Conservation (phyloP, 2,888 invertebrate species). For the Listrodromus nycthemerus region DNA sequence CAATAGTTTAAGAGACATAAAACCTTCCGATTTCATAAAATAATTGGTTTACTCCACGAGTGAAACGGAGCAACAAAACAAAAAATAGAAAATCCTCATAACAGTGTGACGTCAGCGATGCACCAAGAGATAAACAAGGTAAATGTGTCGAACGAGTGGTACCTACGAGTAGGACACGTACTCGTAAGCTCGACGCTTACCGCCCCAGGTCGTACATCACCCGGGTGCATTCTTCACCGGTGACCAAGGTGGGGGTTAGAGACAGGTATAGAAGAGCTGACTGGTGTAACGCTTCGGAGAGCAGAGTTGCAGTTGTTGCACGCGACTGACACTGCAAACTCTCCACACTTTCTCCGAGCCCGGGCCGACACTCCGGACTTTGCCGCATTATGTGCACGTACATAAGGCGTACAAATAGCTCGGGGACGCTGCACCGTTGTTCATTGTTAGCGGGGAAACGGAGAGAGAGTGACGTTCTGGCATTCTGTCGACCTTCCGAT, state of each 20-base stretch:
- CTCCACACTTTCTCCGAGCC: conserved; percentile 35
- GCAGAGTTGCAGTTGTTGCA: conserved; percentile 35
- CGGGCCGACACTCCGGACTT: conserved; percentile 22
- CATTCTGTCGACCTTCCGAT: conserved; percentile 34
- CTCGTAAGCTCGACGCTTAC: conserved; percentile 20
- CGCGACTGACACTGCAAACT: conserved; percentile 52
- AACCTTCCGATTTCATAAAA: no score
- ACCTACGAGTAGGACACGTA: conserved; percentile 1
- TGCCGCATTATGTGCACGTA: conserved; percentile 43
- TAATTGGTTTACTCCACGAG: no score
- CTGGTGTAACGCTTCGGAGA: background rate
- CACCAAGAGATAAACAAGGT: conserved; percentile 29
- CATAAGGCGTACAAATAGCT: conserved; percentile 39
- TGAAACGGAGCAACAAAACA: background rate
- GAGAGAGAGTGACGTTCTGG: conserved; percentile 11
- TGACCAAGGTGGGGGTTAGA: background rate
- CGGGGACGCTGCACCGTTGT: conserved; percentile 24
- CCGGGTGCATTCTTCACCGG: conserved; percentile 52
- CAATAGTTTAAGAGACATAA: no score
- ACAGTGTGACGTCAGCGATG: conserved; percentile 5
- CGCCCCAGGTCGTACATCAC: conserved; percentile 41
- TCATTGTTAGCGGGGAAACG: conserved; percentile 16
- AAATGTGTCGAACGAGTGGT: conserved; percentile 20
- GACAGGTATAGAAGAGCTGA: conserved; percentile 28
- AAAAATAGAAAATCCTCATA: background rate